These are phyloP conservation scores for Pristionchus maxplancki DNA, from an alignment of 2,888 invertebrate species.

Conservation along the genomic window DNA sequence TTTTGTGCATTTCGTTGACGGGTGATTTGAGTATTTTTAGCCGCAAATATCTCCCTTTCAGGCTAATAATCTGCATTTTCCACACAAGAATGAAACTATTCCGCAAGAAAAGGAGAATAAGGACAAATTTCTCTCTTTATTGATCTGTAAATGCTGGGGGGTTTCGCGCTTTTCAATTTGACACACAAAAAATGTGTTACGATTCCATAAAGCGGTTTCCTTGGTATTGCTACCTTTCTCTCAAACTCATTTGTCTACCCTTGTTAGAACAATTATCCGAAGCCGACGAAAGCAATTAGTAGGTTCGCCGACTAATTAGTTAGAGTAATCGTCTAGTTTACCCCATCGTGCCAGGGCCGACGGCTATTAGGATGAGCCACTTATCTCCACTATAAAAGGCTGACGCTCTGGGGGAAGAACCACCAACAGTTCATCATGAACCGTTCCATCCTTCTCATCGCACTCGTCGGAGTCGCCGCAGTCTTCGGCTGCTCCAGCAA, in stretches of 20 bases:
- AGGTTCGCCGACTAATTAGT: background rate
- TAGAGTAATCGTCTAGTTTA: background rate
- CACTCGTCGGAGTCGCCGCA: background rate
- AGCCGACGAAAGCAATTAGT: background rate
- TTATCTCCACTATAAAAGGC: background rate
- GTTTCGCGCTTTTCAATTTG: too few relatives aligned
- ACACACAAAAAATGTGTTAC: too few relatives aligned
- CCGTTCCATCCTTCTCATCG: background rate
- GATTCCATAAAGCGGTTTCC: too few relatives aligned
- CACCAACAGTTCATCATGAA: conserved; percentile 31
- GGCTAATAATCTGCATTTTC: background rate
- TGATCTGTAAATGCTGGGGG: too few relatives aligned
- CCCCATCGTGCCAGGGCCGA: background rate
- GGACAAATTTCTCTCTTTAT: background rate
- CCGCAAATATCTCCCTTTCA: background rate
- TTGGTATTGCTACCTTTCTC: too few relatives aligned
- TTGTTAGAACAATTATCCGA: background rate
- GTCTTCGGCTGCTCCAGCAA: conserved; percentile 4
- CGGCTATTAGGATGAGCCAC: background rate
- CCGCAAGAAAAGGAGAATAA: background rate
- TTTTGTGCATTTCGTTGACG: background rate
- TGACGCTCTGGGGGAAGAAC: background rate
- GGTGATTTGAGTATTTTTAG: background rate
- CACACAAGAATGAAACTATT: background rate
- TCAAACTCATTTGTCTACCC: too few relatives aligned